Base-by-base conservation (phyloP, 2,113 vertebrate species). In the Mola mola region DNA sequence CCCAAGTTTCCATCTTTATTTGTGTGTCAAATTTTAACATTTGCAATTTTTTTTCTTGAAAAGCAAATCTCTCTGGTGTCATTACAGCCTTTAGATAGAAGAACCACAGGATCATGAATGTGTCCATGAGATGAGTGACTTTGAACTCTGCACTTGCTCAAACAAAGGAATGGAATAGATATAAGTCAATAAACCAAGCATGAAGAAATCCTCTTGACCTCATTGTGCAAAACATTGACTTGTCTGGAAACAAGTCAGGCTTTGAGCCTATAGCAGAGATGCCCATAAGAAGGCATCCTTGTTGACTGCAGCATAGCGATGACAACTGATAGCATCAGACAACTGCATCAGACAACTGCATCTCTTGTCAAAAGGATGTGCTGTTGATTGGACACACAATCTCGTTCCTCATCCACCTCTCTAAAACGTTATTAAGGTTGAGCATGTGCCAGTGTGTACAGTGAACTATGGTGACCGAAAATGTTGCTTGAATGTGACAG, bases 401-500 rank as follows among this genome's bases (percentile, higher is more conserved):
- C 46, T 60, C 44, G 43, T 40, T 70, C 44, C 57, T 75, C 38
- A 22, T 29, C 49, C 63, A 51, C 60, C 19, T 57, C 63, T 61
- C 40, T 26, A 34, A 55, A 72, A 66, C 50, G 16, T 46, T 52
- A 62, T 74, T 60, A 63, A 59, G 47, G 43, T 47, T 71, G 65
- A 79, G 52, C 59, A 42, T 55, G 59, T 73, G 75, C 60, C 68
- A 64, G 59, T 10, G 42, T 49, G 46, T 56, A 38, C 15, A 50
- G 70, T 65, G 24, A 71, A 72, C 51, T 34, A 89, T 91, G 87
- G 63, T 84, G 53, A 38, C 59, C 43, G 21, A 78, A 79, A 81
- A 87, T 82, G 79, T 60, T 64, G 73, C 69, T 61, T 78, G 81
- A 87, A 84, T 75, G 71, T 71, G 41, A 75, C 61, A 62, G 70